A percentile compares a stretch with the other conserved stretches of the same genome.
phyloP scores from a whole-genome alignment of 2,113 vertebrate genomes.

The Salvelinus alpinus region DNA sequence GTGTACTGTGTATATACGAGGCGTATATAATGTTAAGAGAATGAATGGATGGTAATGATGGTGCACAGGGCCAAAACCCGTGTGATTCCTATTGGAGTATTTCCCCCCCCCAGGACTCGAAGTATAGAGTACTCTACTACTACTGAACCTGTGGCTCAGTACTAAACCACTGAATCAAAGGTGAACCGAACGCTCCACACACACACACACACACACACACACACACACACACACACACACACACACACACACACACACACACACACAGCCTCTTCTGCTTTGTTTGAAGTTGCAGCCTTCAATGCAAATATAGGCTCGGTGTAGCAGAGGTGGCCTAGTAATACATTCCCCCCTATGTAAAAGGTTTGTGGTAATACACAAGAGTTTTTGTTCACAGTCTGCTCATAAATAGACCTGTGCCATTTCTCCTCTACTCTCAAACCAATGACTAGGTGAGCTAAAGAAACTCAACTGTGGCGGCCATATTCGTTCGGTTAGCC shows the following conservation, averaged over 20 bases:
- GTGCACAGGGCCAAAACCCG: neutral
- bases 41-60: neutral
- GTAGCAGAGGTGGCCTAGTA: neutral
- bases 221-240: neutral
- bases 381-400: neutral
- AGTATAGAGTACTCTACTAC: neutral
- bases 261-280: constrained; percentile 3
- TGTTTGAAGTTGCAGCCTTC: neutral
- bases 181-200: constrained; percentile 10
- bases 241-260: neutral
- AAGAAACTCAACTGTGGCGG: neutral
- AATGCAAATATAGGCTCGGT: neutral
- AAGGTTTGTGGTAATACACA: neutral
- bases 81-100: constrained; percentile 18
- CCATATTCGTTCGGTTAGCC: neutral
- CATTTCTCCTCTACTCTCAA: neutral
- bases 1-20: neutral
- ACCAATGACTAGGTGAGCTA: neutral
- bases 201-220: constrained; percentile 7
- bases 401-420: neutral
- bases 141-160: constrained; percentile 60
- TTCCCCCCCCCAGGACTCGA: neutral
- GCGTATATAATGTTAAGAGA: neutral
- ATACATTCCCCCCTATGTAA: neutral
- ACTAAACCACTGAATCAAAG: constrained; percentile 51